Evolutionary conservation across 2,888 invertebrate species (phyloP).

Genomic region (Antitype chi): DNA sequence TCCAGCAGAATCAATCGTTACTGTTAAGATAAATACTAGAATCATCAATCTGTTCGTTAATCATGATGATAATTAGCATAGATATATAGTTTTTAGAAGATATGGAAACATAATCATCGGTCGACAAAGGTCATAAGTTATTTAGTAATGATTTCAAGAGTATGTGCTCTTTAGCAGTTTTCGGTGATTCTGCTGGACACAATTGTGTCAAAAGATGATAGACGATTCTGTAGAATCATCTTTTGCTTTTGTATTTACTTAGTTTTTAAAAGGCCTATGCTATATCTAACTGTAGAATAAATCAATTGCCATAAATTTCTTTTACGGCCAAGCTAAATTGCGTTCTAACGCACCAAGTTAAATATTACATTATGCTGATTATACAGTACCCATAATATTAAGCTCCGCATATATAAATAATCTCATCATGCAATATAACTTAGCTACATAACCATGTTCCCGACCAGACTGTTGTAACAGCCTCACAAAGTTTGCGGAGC

Average conservation of each 20-base stretch:
- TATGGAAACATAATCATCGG: background rate
- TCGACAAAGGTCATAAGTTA: background rate
- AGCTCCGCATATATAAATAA: background rate
- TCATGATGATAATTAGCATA: background rate
- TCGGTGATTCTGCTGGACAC: no score
- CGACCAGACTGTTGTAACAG: slow-evolving; percentile 4
- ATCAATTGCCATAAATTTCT: background rate
- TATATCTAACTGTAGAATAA: background rate
- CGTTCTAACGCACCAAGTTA: background rate
- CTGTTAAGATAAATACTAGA: no score
- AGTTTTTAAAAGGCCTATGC: background rate
- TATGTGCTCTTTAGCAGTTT: background rate
- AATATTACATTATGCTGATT: slow-evolving; percentile 7
- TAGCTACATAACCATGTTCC: background rate
- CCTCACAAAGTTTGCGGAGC: slow-evolving; percentile 42
- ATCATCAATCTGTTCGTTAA: background rate
- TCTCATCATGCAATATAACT: background rate
- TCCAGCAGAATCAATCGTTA: background rate
- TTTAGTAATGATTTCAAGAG: background rate
- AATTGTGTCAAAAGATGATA: no score
- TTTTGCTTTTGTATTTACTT: no score
- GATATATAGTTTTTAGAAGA: background rate
- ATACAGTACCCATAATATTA: background rate
- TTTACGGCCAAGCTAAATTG: background rate
- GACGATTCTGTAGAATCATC: no score